Evolutionary conservation across 1,140 invertebrate genomes (phyloP), one percentile per base, ranked within the genome.

Genomic region (Tribolium madens): DNA sequence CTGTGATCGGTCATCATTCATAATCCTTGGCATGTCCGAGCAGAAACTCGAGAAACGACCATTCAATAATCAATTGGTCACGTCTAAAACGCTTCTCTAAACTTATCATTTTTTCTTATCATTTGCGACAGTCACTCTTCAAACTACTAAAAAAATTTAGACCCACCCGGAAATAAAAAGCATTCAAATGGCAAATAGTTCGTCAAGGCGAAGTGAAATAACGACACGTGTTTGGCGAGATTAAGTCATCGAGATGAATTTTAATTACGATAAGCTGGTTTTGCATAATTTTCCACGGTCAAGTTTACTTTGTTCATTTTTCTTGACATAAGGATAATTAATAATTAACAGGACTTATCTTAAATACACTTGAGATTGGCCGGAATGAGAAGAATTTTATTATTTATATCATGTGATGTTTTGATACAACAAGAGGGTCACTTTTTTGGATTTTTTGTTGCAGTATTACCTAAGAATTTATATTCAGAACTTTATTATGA

Each of bases 1-100:
- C 60, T 70, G 60, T 57, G 69, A 70, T 68, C 73, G 79, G 79
- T 82, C 81, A 82, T 82, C 79, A 79, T 73, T 82, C 81, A 82
- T 80, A 77, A 77, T 73, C 70, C 42, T 69, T 75, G 74, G 78
- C 78, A 73, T 76, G 78, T 73, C 75, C 72, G 75, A 68, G 36
- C 42, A 60, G 72, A 60, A 57, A 75, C 73, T 75, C 57, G n/a
- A 15, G 57, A 75, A 75, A 57, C 57, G 53, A 64, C 36, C 72
- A 60, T 48, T 42, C 36, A 72, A 75, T 75, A 60, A 60, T 48
- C 18, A 72, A 52, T 72, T 52, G 47, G 70, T 72, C 70, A 72
- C 70, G 18, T 52, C 50, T 26, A 48, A 12, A 3, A 64, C 57
- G 57, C 57, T 21, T 64, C 52, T 26, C 26, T 64, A 64, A 64